phyloP scores from a whole-genome alignment of 2,888 invertebrate genomes.

The Trachelus tabidus region DNA sequence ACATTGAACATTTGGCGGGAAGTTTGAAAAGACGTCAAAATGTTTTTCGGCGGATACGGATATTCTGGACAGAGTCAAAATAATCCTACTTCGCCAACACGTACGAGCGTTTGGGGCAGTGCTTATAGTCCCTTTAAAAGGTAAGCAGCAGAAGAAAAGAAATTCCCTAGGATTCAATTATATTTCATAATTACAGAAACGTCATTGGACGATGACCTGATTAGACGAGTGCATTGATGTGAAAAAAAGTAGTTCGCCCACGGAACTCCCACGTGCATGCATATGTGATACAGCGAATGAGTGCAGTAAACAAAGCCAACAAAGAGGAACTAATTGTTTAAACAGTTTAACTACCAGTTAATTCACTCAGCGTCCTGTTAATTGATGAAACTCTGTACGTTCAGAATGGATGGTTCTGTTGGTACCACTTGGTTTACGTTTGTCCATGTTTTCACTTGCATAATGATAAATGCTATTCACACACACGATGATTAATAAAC shows the following conservation, averaged over 20 bases:
- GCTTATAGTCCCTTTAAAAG: slow-evolving; percentile 58
- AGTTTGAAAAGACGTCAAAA: slow-evolving; percentile 29
- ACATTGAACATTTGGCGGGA: neutral
- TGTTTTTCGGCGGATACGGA: slow-evolving; percentile 57
- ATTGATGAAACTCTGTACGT: slow-evolving; percentile 44
- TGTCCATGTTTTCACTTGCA: neutral
- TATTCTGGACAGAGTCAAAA: slow-evolving; percentile 50
- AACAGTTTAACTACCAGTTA: slow-evolving; percentile 36
- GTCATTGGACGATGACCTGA: neutral
- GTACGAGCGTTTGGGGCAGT: slow-evolving; percentile 53
- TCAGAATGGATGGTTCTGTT: neutral
- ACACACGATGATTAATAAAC: neutral
- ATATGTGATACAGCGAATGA: neutral
- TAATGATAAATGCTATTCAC: neutral
- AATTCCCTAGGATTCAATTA: neutral
- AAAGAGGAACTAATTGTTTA: neutral
- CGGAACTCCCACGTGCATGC: slow-evolving; percentile 27
- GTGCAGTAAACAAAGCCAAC: neutral
- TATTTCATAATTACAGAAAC: neutral
- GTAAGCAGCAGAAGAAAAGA: slow-evolving; percentile 41
- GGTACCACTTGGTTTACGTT: neutral
- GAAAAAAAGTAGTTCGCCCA: slow-evolving; percentile 28
- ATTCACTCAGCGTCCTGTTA: slow-evolving; percentile 48
- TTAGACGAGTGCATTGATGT: neutral
- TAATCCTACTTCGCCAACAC: slow-evolving; percentile 51